Conservation (phyloP, 2,888 invertebrate species). For the Epinotia nisella region DNA sequence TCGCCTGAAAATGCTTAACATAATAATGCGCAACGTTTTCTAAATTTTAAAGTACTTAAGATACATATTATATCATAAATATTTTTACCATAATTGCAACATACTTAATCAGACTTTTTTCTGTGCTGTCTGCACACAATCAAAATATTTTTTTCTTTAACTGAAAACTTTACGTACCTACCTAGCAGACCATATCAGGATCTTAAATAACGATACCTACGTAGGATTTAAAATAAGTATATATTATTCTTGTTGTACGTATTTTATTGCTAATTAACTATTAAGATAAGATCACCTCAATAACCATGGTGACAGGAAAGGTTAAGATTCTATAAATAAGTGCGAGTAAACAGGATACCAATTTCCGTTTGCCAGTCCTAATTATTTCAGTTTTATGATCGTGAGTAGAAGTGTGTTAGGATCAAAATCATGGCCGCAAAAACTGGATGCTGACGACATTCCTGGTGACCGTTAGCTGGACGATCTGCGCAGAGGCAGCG, state of each 20-base stretch:
- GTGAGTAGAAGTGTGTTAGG: slow-evolving; percentile 62
- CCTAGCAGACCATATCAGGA: background rate
- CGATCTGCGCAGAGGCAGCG: slow-evolving; percentile 59
- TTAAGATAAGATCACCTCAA: slow-evolving; percentile 12
- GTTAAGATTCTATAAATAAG: slow-evolving; percentile 21
- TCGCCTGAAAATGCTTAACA: too few species aligned
- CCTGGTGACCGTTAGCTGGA: slow-evolving; percentile 78
- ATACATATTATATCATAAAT: too few species aligned
- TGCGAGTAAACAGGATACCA: slow-evolving; percentile 31
- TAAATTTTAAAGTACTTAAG: too few species aligned
- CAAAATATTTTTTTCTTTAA: too few species aligned
- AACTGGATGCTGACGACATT: slow-evolving; percentile 76
- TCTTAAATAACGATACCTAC: background rate
- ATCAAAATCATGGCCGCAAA: slow-evolving; percentile 69
- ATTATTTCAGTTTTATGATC: slow-evolving; percentile 64
- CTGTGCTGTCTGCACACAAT: background rate
- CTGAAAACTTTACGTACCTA: background rate
- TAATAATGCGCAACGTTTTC: too few species aligned
- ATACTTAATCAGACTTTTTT: background rate
- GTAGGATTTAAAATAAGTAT: background rate
- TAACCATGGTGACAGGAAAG: slow-evolving; percentile 8
- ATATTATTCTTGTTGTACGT: too few species aligned
- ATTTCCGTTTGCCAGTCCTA: slow-evolving; percentile 34
- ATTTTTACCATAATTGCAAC: too few species aligned
- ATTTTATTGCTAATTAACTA: background rate